Conservation (phyloP, 2,888 invertebrate genomes). For the Latrodectus elegans region DNA sequence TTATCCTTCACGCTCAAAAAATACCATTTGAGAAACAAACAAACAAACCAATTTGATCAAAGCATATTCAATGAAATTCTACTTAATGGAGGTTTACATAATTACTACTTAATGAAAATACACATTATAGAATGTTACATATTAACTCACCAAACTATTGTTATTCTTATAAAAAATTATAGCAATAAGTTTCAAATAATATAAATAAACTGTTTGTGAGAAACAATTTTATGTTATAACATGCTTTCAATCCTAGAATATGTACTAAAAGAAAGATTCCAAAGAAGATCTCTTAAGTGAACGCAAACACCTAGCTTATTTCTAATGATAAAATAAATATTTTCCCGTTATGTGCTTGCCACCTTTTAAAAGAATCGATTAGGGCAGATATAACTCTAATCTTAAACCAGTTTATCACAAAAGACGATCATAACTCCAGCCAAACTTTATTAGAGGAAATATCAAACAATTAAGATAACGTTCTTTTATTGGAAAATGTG, state of each 20-base stretch:
- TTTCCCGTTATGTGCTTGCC: not conserved
- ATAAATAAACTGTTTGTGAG: too few species aligned
- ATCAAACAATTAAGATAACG: constrained; percentile 59
- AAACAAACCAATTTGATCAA: too few species aligned
- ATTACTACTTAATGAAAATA: too few species aligned
- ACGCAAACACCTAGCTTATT: not conserved
- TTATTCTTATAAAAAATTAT: too few species aligned
- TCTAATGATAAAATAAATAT: not conserved
- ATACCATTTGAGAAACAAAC: too few species aligned
- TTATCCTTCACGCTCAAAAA: not conserved
- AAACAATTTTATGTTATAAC: too few species aligned
- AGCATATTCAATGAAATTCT: not conserved
- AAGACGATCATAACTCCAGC: constrained; percentile 5
- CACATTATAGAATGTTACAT: too few species aligned
- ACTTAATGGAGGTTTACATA: not conserved
- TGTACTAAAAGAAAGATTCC: not conserved
- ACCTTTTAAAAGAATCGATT: not conserved
- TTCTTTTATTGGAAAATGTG: constrained; percentile 48
- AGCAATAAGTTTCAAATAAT: too few species aligned
- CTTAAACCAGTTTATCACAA: constrained; percentile 31
- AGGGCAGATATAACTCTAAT: not conserved
- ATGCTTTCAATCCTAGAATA: not conserved
- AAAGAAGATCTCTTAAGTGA: not conserved
- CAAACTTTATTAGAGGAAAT: constrained; percentile 42
- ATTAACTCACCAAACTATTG: too few species aligned